Conservation (phyloP, 2,113 vertebrate species). For the Fregetta grallaria region DNA sequence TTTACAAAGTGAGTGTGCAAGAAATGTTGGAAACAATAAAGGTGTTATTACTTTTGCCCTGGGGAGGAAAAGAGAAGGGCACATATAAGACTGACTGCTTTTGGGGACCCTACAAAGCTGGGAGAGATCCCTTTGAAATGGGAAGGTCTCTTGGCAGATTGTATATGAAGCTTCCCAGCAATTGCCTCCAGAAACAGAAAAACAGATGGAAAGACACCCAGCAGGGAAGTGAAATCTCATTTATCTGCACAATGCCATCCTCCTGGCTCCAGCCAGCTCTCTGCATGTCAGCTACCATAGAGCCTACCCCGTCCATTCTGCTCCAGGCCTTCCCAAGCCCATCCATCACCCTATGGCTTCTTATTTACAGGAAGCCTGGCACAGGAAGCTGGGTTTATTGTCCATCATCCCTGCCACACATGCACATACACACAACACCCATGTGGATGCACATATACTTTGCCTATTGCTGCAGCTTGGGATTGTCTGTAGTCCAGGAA, state of each 20-base stretch:
- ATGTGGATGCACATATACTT: neutral
- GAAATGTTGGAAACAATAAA: neutral
- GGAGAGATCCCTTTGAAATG: neutral
- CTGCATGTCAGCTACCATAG: slow-evolving; percentile 7
- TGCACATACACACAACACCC: neutral
- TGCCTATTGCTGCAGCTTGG: neutral
- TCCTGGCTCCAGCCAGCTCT: slow-evolving; percentile 41
- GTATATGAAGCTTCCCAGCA: slow-evolving; percentile 2
- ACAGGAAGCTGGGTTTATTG: slow-evolving; percentile 2
- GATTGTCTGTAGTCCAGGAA: slow-evolving; percentile 2
- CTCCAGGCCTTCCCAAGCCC: slow-evolving; percentile 53
- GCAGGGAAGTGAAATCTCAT: slow-evolving; percentile 64
- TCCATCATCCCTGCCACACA: neutral
- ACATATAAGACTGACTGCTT: neutral
- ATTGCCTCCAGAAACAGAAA: slow-evolving; percentile 39
- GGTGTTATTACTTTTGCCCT: neutral
- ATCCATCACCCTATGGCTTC: slow-evolving; percentile 54
- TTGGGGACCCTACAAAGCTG: neutral
- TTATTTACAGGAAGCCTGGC: slow-evolving; percentile 15
- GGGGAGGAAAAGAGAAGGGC: neutral
- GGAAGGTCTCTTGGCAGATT: slow-evolving; percentile 16
- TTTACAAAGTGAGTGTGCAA: neutral
- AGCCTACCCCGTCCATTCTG: neutral
- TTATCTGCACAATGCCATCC: slow-evolving; percentile 67
- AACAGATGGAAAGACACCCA: slow-evolving; percentile 69